Evolutionary conservation across 1,140 invertebrate genomes (phyloP).

Genomic region (Neodiprion fabricii): DNA sequence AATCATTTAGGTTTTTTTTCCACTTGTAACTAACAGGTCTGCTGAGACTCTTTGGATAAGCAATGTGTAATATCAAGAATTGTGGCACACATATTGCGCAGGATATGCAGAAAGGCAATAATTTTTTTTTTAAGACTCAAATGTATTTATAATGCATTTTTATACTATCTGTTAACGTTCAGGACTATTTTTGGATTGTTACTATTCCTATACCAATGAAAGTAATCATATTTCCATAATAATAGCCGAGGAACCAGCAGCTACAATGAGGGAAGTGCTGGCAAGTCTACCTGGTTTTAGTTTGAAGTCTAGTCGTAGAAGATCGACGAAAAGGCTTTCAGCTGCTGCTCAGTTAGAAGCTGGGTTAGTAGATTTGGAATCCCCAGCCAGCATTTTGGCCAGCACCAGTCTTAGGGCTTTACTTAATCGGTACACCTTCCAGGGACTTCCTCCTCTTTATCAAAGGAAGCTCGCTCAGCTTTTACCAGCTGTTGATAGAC

Average conservation of each 20-base stretch:
- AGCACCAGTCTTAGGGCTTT: conserved; percentile 89
- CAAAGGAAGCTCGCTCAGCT: conserved; percentile 92
- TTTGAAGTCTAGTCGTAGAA: conserved; percentile 78
- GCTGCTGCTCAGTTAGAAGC: conserved; percentile 92
- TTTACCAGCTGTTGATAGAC: conserved; percentile 88
- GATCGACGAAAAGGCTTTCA: conserved; percentile 83
- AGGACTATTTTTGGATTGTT: not conserved
- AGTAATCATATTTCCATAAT: conserved; percentile 5
- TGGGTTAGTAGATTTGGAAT: conserved; percentile 93
- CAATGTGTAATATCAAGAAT: not conserved
- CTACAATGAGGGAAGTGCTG: conserved; percentile 85
- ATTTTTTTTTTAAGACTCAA: conserved; percentile 48
- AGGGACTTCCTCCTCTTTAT: conserved; percentile 84
- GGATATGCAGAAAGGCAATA: not conserved
- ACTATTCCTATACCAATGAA: not conserved
- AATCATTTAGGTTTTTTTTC: not conserved
- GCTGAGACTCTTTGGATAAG: not conserved
- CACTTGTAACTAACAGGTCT: not conserved
- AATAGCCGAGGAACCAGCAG: conserved; percentile 56
- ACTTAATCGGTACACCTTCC: conserved; percentile 91
- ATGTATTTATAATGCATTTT: conserved; percentile 36
- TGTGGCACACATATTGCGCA: not conserved
- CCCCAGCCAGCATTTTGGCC: conserved; percentile 94
- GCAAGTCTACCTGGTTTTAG: conserved; percentile 91
- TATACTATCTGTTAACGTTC: not conserved